These are phyloP conservation scores for Cataglyphis rosenhaueri DNA, from an alignment of 2,888 invertebrate species.

Conservation along the genomic window DNA sequence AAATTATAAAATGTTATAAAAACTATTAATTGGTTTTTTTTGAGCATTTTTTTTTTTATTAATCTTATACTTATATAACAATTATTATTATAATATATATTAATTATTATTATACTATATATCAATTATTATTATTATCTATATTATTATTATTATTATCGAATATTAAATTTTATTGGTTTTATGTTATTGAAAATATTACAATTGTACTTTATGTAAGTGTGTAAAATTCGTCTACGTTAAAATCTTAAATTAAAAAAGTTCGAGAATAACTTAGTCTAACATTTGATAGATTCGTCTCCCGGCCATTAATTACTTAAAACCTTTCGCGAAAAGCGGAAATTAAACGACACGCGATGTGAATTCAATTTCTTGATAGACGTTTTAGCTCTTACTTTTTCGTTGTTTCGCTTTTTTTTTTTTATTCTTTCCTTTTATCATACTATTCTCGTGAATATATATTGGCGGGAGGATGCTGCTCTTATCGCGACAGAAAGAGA, in stretches of 20 bases:
- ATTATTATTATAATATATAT: background rate
- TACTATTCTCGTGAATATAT: slow-evolving; percentile 26
- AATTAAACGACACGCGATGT: slow-evolving; percentile 18
- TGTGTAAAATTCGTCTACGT: background rate
- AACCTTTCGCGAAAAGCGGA: background rate
- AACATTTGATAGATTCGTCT: background rate
- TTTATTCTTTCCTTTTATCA: slow-evolving; percentile 31
- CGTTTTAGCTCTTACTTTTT: background rate
- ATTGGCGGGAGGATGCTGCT: slow-evolving; percentile 18
- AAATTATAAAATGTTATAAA: background rate
- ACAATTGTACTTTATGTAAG: background rate
- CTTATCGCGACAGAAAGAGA: slow-evolving; percentile 22
- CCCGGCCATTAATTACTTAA: slow-evolving; percentile 17
- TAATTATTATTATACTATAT: background rate
- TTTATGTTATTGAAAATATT: background rate
- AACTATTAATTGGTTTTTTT: background rate
- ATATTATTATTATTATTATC: background rate
- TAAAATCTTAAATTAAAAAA: slow-evolving; percentile 26
- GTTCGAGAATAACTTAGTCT: background rate
- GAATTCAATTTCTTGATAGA: slow-evolving; percentile 15
- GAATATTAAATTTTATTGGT: background rate
- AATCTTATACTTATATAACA: background rate
- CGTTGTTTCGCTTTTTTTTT: background rate
- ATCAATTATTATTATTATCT: background rate
- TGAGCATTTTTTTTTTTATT: background rate